These are phyloP conservation scores for Habrosyne pyritoides DNA, from an alignment of 2,888 invertebrate genomes.

Conservation along the genomic window DNA sequence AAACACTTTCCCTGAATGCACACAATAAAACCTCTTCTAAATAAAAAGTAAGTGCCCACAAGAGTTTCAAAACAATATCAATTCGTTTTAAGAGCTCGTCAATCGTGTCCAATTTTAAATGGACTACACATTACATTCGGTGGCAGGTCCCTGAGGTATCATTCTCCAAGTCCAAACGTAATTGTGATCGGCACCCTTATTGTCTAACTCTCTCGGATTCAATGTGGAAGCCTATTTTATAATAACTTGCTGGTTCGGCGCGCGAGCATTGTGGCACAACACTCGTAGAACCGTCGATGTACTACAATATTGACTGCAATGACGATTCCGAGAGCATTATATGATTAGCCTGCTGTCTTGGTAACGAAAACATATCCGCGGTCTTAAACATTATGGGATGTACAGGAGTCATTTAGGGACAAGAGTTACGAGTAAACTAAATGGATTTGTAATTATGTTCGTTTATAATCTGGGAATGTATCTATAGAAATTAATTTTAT, in stretches of 20 bases:
- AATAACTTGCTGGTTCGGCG: too few relatives aligned
- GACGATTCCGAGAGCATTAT: too few relatives aligned
- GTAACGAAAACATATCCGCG: neutral
- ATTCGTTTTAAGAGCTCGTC: neutral
- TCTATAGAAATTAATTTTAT: too few relatives aligned
- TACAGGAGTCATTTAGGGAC: neutral
- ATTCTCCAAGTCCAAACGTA: conserved; percentile 1
- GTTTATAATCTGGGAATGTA: too few relatives aligned
- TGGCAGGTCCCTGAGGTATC: neutral
- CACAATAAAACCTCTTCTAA: neutral
- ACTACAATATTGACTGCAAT: too few relatives aligned
- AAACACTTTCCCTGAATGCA: neutral
- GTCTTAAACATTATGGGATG: neutral
- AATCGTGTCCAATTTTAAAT: conserved; percentile 1
- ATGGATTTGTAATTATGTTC: too few relatives aligned
- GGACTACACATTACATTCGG: neutral
- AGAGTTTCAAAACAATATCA: neutral
- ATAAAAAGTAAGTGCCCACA: neutral
- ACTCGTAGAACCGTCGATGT: too few relatives aligned
- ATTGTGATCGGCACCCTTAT: conserved; percentile 3
- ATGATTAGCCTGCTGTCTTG: too few relatives aligned
- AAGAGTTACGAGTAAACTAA: neutral
- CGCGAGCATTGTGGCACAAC: too few relatives aligned
- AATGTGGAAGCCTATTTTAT: too few relatives aligned
- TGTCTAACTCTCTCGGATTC: too few relatives aligned